A percentile compares a stretch with the other conserved stretches of the same genome.
phyloP scores from a whole-genome alignment of 2,797 vertebrate species.

The Chrysocyon brachyurus region DNA sequence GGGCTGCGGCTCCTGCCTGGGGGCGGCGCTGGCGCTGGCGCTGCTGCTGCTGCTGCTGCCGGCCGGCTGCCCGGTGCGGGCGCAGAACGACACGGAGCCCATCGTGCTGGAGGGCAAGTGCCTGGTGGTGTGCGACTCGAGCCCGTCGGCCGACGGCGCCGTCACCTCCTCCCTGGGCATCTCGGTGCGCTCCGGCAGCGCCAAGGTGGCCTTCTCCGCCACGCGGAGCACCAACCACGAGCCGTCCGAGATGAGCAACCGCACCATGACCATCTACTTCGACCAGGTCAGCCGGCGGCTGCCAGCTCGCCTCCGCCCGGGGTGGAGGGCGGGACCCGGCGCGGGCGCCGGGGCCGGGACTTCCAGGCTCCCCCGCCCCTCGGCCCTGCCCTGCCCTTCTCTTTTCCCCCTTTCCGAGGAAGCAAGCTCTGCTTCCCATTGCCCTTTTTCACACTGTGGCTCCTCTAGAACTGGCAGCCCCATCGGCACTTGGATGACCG shows the following conservation, averaged over 20 bases:
- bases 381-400: neutral
- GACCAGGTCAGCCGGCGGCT: conserved; percentile 92
- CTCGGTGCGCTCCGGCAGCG: conserved; percentile 95
- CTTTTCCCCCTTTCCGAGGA: rapidly evolving
- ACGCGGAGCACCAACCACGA: conserved; percentile 95
- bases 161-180: conserved; percentile 98
- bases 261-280: conserved; percentile 98
- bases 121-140: conserved; percentile 99
- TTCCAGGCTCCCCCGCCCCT: neutral
- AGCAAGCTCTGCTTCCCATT: neutral
- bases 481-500: neutral
- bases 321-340: no score
- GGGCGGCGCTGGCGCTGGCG: conserved; percentile 93
- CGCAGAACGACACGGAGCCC: conserved; percentile 98
- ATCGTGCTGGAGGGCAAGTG: conserved; percentile 99
- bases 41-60: conserved; percentile 92
- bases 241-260: conserved; percentile 98
- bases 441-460: rapidly evolving
- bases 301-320: neutral
- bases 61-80: conserved; percentile 88
- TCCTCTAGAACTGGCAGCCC: neutral
- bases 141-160: conserved; percentile 96
- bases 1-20: conserved; percentile 82
- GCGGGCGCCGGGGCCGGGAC: rapidly evolving
- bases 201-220: conserved; percentile 94